phyloP scores from a whole-genome alignment of 2,797 vertebrate species.

The Liparis tanakae region DNA sequence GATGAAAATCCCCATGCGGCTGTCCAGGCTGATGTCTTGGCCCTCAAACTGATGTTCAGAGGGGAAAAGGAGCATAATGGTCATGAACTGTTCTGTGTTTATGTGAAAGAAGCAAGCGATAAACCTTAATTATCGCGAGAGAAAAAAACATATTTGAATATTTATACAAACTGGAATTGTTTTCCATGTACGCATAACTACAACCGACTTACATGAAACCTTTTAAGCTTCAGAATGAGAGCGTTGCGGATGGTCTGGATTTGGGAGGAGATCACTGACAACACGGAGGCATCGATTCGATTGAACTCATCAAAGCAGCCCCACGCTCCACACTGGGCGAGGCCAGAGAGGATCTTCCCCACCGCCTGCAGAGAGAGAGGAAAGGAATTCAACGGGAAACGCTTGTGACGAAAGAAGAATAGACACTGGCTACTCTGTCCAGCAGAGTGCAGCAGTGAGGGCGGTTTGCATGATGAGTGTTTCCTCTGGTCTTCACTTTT shows the following conservation, averaged over 20 bases:
- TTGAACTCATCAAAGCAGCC: conserved; percentile 99
- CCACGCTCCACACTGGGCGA: conserved; percentile 97
- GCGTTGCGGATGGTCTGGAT: conserved; percentile 96
- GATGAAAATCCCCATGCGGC: conserved; percentile 95
- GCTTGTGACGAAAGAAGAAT: not conserved
- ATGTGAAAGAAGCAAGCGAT: conserved; percentile 3
- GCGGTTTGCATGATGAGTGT: not conserved
- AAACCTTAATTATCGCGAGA: not conserved
- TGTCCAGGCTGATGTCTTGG: conserved; percentile 91
- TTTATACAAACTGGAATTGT: too few relatives aligned
- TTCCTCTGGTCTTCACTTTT: not conserved
- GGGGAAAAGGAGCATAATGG: conserved; percentile 2
- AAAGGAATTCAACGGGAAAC: conserved; percentile 3
- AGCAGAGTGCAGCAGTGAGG: not conserved
- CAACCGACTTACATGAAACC: conserved; percentile 86
- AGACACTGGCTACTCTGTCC: not conserved
- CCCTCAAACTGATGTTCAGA: conserved; percentile 90
- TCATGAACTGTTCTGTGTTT: not conserved
- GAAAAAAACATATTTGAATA: too few relatives aligned
- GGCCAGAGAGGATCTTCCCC: conserved; percentile 96
- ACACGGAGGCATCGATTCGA: conserved; percentile 95
- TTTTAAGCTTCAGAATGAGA: conserved; percentile 89
- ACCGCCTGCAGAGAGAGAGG: conserved; percentile 85
- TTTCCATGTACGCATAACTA: not conserved
- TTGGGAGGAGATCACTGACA: conserved; percentile 97